Percentiles rank a stretch among this genome's conserved stretches.
phyloP scores from a whole-genome alignment of 1,140 invertebrate species.

The Manduca sexta region DNA sequence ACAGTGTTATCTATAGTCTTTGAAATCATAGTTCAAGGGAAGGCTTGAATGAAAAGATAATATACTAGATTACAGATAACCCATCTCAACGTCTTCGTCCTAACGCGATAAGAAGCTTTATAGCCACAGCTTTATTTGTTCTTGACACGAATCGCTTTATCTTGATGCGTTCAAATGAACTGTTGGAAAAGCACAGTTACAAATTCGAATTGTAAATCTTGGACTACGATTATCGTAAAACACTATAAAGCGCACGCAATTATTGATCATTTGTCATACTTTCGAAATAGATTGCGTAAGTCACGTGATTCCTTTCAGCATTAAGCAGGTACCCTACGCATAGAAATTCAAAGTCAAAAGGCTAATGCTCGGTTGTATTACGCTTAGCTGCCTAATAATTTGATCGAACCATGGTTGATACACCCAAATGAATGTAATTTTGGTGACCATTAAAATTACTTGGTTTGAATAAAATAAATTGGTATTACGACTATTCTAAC shows the following conservation, averaged over 20 bases:
- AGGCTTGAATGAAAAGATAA: conserved; percentile 14
- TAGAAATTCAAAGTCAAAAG: conserved; percentile 6
- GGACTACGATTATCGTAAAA: not conserved
- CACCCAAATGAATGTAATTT: too few relatives aligned
- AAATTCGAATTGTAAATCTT: not conserved
- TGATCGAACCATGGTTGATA: too few relatives aligned
- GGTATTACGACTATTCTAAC: too few relatives aligned
- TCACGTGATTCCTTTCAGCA: too few relatives aligned
- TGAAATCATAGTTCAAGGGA: not conserved
- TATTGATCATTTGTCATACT: not conserved
- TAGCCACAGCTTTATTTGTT: conserved; percentile 41
- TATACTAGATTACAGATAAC: conserved; percentile 33
- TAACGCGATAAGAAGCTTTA: conserved; percentile 47
- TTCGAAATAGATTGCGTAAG: not conserved
- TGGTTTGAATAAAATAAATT: too few relatives aligned
- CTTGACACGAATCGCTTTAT: conserved; percentile 50
- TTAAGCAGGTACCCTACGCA: too few relatives aligned
- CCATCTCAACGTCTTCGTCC: conserved; percentile 24
- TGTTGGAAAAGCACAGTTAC: not conserved
- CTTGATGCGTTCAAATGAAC: conserved; percentile 31
- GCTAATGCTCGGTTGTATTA: conserved; percentile 2
- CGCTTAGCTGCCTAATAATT: too few relatives aligned
- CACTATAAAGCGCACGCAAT: not conserved
- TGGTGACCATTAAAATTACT: too few relatives aligned
- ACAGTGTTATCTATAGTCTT: not conserved